Base-by-base conservation (phyloP, 2,888 invertebrate genomes). In the Himalopsyche anomala region DNA sequence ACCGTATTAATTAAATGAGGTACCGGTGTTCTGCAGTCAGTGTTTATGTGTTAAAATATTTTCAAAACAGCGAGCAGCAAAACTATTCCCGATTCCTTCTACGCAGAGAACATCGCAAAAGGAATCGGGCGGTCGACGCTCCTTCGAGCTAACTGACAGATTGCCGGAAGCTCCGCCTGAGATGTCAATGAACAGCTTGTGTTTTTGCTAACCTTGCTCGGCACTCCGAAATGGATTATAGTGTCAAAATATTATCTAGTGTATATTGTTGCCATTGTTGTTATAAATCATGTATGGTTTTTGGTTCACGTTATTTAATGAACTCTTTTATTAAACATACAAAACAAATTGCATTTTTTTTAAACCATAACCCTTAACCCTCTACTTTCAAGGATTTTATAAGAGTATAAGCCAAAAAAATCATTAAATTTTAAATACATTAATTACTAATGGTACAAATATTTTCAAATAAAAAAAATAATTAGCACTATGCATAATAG, bases 251-350 rank as follows among this genome's bases (percentile, higher is more conserved):
- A 86, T 83, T 83, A 83, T 83, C 79, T 86, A 83, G 84, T 83
- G 54, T 86, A 56, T 84, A 86, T 86, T 84, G 86, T 86, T 86
- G 86, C 84, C 86, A 86, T 86, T 84, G 84, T 86, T 86, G 86
- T 86, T 86, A 84, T 79, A 69, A 81, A 83, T 86, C 86, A 38
- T 84, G 86, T 54, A 84, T 84, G 86, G 86, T 81, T 38, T 84
- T 86, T 86, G 86, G 86, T 62, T 62, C 62, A 62, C 62, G 62
- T 62, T 62, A 62, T 62, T 62, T 19, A 62, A 62, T 62, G 62
- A 62, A 62, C 62, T 62, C 62, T 62, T 62, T 82, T 85, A 85
- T 62, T 62, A 62, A 62, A 62, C 62, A 62, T 62, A 62, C 62
- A 62, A 62, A 62, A 62, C 62, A 62, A 62, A 62, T 19, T 62